phyloP scores from a whole-genome alignment of 2,113 vertebrate genomes.

The Phoenicopterus ruber region DNA sequence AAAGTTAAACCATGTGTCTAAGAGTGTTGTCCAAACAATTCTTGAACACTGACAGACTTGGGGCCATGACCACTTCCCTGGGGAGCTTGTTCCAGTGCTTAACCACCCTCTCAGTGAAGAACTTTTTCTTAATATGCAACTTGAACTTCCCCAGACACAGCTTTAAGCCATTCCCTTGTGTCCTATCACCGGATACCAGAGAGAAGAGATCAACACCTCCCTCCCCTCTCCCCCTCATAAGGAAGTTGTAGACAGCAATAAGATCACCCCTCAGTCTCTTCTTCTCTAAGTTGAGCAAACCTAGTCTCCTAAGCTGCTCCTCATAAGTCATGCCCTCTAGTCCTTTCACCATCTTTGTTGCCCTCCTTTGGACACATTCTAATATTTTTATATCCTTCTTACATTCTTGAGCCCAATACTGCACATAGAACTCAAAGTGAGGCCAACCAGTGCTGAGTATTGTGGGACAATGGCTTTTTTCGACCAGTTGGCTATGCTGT shows the following conservation, averaged over 20 bases:
- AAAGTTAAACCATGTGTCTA: neutral
- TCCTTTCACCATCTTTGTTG: neutral
- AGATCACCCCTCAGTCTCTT: neutral
- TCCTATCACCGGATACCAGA: neutral
- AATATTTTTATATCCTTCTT: neutral
- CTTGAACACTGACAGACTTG: neutral
- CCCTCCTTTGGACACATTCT: neutral
- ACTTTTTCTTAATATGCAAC: neutral
- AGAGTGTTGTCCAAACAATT: neutral
- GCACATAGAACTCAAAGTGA: neutral
- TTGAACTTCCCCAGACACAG: neutral
- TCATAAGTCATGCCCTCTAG: neutral
- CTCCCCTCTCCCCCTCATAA: neutral
- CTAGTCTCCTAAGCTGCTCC: neutral
- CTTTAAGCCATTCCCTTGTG: neutral
- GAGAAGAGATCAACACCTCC: neutral
- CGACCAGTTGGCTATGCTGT: neutral
- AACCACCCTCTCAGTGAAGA: no score
- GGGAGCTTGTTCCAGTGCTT: neutral
- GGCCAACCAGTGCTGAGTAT: neutral
- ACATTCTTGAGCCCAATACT: neutral
- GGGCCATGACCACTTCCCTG: accelerated
- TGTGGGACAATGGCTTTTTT: neutral
- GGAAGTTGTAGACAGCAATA: neutral
- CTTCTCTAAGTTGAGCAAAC: neutral